phyloP scores from a whole-genome alignment of 2,113 vertebrate species.

The Isichthys henryi region DNA sequence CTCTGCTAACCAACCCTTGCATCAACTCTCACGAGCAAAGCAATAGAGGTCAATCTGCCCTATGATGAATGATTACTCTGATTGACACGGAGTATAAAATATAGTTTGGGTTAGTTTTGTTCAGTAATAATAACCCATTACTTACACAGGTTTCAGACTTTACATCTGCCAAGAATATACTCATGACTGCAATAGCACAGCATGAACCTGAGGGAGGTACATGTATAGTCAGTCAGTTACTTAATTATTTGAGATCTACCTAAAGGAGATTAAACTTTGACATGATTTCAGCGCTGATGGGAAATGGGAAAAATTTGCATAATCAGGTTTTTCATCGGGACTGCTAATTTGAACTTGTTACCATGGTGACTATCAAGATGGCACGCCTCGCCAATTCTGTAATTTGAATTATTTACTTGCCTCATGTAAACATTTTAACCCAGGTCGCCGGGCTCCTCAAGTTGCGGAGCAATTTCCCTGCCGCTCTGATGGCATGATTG shows the following conservation, averaged over 20 bases:
- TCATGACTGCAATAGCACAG: not conserved
- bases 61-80: not conserved
- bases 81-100: not conserved
- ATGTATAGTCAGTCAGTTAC: not conserved
- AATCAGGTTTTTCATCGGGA: not conserved
- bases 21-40: not conserved
- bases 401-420: slow-evolving; percentile 19
- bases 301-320: not conserved
- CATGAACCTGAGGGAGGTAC: not conserved
- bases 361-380: slow-evolving; percentile 19
- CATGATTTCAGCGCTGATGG: not conserved
- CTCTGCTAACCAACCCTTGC: not conserved
- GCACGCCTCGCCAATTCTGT: slow-evolving; percentile 14
- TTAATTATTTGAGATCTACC: not conserved
- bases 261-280: not conserved
- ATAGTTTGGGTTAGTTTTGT: not conserved
- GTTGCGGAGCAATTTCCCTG: slow-evolving; percentile 1
- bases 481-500: slow-evolving; percentile 22
- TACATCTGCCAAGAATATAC: not conserved
- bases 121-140: not conserved
- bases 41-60: not conserved
- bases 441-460: slow-evolving; percentile 25
- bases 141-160: not conserved
- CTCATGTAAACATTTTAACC: slow-evolving; percentile 36
- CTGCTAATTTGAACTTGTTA: not conserved